phyloP scores from a whole-genome alignment of 2,113 vertebrate species.

The Upupa epops region DNA sequence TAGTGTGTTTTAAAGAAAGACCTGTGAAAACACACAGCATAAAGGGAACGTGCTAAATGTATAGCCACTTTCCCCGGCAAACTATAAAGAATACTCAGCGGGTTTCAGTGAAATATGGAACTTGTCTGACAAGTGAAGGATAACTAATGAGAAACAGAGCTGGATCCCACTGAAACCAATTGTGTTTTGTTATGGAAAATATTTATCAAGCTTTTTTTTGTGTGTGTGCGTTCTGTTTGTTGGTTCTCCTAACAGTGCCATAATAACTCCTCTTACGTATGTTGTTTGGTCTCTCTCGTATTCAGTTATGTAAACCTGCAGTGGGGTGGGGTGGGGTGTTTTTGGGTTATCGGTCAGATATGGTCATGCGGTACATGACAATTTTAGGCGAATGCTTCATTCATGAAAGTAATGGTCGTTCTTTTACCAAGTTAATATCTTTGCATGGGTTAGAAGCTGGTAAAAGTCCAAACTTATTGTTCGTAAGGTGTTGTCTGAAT shows the following conservation, averaged over 20 bases:
- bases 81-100: slow-evolving; percentile 57
- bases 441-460: slow-evolving; percentile 46
- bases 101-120: slow-evolving; percentile 60
- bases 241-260: slow-evolving; percentile 61
- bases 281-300: neutral
- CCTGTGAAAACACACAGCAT: slow-evolving; percentile 53
- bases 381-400: slow-evolving; percentile 64
- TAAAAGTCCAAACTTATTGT: slow-evolving; percentile 48
- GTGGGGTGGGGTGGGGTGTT: neutral
- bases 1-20: slow-evolving; percentile 69
- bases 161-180: slow-evolving; percentile 71
- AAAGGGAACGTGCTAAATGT: slow-evolving; percentile 62
- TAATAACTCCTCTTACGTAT: slow-evolving; percentile 17
- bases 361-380: slow-evolving; percentile 45
- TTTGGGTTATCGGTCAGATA: slow-evolving; percentile 23
- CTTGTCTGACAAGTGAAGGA: slow-evolving; percentile 71
- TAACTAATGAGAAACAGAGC: slow-evolving; percentile 73
- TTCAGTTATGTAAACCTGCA: slow-evolving; percentile 3
- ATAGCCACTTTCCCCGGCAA: slow-evolving; percentile 53
- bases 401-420: slow-evolving; percentile 61
- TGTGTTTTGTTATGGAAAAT: slow-evolving; percentile 76
- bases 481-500: slow-evolving; percentile 39
- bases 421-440: slow-evolving; percentile 64
- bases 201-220: slow-evolving; percentile 65
- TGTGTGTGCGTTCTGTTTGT: slow-evolving; percentile 28